A percentile compares a stretch with the other conserved stretches of the same genome.
Evolutionary conservation across 1,140 invertebrate genomes (phyloP).

Genomic region (Hyphantria cunea): DNA sequence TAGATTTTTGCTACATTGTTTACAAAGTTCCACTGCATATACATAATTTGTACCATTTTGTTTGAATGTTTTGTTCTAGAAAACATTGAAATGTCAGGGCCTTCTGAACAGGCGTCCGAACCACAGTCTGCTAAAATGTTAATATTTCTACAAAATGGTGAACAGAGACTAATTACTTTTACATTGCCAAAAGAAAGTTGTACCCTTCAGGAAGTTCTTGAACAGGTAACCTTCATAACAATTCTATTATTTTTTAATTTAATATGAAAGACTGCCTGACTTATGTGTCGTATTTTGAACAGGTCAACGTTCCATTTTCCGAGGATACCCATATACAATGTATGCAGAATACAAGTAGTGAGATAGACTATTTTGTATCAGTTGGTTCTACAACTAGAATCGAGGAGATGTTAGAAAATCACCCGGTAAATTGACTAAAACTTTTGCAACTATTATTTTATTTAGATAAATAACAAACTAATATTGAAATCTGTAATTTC

Average conservation of each 20-base stretch:
- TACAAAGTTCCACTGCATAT: too few species aligned
- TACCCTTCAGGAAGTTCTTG: slow-evolving; percentile 89
- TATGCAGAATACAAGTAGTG: slow-evolving; percentile 85
- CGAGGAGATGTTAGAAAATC: slow-evolving; percentile 79
- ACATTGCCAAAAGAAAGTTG: slow-evolving; percentile 90
- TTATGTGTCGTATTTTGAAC: slow-evolving; percentile 43
- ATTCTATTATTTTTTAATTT: too few species aligned
- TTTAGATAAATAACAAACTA: background rate
- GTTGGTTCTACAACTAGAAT: slow-evolving; percentile 82
- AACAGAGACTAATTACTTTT: slow-evolving; percentile 90
- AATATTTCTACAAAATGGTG: slow-evolving; percentile 86
- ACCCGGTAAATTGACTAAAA: slow-evolving; percentile 62
- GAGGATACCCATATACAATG: slow-evolving; percentile 86
- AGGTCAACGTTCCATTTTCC: slow-evolving; percentile 85
- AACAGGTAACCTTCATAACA: slow-evolving; percentile 81
- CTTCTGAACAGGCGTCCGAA: slow-evolving; percentile 67
- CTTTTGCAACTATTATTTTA: background rate
- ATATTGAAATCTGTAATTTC: slow-evolving; percentile 24
- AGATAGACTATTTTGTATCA: slow-evolving; percentile 89
- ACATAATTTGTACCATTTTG: too few species aligned
- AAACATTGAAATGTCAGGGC: slow-evolving; percentile 52
- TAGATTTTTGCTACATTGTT: too few species aligned
- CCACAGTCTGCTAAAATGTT: slow-evolving; percentile 88
- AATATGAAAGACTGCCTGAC: background rate
- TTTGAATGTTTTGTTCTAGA: slow-evolving; percentile 43